Conservation (phyloP, 2,113 vertebrate species). For the Dascyllus trimaculatus region DNA sequence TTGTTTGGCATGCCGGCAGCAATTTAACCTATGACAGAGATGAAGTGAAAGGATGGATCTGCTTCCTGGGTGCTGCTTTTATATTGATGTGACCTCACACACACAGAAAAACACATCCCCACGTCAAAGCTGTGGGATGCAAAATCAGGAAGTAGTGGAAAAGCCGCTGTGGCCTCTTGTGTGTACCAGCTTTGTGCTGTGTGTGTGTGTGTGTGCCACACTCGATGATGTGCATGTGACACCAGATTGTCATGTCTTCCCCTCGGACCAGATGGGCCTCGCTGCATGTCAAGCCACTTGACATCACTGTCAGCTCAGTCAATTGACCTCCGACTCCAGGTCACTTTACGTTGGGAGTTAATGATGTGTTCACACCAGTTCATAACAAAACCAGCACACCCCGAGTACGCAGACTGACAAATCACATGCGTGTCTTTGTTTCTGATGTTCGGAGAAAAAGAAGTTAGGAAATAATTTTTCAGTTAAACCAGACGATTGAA, state of each 20-base stretch:
- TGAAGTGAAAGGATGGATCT: slow-evolving; percentile 4
- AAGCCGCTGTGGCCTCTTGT: not conserved
- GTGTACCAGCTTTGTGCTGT: slow-evolving; percentile 19
- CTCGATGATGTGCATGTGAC: slow-evolving; percentile 54
- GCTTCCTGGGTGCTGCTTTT: slow-evolving; percentile 1
- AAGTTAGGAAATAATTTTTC: too few species aligned
- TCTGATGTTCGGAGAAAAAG: too few species aligned
- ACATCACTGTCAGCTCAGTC: slow-evolving; percentile 82
- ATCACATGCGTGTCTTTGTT: slow-evolving; percentile 12
- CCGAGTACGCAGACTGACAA: not conserved
- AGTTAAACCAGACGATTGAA: too few species aligned
- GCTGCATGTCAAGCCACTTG: slow-evolving; percentile 76
- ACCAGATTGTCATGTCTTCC: slow-evolving; percentile 71
- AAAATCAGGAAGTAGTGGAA: not conserved
- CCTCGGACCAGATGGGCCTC: slow-evolving; percentile 81
- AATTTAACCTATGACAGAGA: slow-evolving; percentile 29
- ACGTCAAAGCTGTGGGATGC: not conserved
- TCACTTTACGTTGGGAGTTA: slow-evolving; percentile 76
- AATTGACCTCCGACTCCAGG: slow-evolving; percentile 84
- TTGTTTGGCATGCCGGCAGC: slow-evolving; percentile 31
- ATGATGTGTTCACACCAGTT: slow-evolving; percentile 82
- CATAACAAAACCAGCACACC: slow-evolving; percentile 67
- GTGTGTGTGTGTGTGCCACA: slow-evolving; percentile 12
- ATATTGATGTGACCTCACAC: not conserved
- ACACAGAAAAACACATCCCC: not conserved